Evolutionary conservation across 2,888 invertebrate species (phyloP), one percentile per base, ranked within the genome.

Genomic region (Eubasilissa splendida): DNA sequence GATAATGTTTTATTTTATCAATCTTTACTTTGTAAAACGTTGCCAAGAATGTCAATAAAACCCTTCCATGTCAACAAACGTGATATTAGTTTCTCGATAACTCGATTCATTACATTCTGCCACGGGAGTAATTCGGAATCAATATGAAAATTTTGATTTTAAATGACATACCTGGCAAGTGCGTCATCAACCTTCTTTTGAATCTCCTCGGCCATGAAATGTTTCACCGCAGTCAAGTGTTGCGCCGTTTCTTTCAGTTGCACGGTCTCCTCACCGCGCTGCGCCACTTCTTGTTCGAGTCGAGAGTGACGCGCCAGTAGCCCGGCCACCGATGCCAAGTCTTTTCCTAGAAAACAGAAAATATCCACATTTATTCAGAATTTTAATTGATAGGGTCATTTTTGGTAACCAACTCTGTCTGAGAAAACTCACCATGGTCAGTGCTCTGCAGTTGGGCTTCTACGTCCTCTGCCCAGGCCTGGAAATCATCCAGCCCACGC

Each of bases 121-220:
- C 22, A 1, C 22, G 22, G 22, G 22, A 22, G 22, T 22, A 22
- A 22, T 22, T 1, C 22, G 1, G 22, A 22, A 22, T 22, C 22
- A 22, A 22, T 22, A 22, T 22, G 22, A 22, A 22, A 22, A 22
- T 22, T 22, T 22, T 22, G 22, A 22, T 22, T 22, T 22, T 22
- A 22, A 22, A 22, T 22, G 11, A 63, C 3, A 12, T 80, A 83
- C 83, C 83, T 79, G 7, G 78, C 71, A 0, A 84, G 87, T 14
- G 88, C 87, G 0, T 84, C 82, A n/a, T 87, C 87, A 0, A 96
- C 95, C 82, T 94, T 92, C 56, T 93, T 93, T 80, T 95, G 92
- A 77, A 98, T 95, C 86, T 98, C 97, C 4, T 95, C 95, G 68
- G 94, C 94, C 93, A 98, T 94, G 89, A 98, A 99, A 88, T 99